These are phyloP conservation scores for Leucopsar rothschildi DNA, from an alignment of 2,113 vertebrate species.

Conservation along the genomic window DNA sequence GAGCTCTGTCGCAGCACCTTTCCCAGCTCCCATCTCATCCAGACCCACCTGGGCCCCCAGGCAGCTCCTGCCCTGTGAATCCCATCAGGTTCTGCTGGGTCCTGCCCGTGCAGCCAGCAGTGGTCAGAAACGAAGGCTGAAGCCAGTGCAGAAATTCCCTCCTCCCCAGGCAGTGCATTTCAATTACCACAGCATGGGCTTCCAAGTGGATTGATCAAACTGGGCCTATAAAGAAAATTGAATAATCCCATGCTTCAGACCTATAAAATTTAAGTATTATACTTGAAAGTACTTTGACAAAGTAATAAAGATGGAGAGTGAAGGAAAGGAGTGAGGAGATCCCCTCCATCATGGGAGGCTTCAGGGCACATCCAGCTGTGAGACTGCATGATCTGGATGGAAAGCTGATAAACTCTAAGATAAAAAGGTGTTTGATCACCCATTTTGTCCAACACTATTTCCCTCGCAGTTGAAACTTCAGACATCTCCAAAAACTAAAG, in stretches of 20 bases:
- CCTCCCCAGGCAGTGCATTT: conserved; percentile 19
- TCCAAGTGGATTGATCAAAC: conserved; percentile 65
- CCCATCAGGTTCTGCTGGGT: not conserved
- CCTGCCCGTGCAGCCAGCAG: not conserved
- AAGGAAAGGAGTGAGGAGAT: not conserved
- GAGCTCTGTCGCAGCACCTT: not conserved
- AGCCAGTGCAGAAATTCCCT: not conserved
- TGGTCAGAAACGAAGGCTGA: not conserved
- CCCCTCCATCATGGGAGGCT: not conserved
- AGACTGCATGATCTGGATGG: not conserved
- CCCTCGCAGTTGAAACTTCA: not conserved
- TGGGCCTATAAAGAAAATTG: conserved; percentile 62
- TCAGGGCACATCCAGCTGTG: not conserved
- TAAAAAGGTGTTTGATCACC: not conserved
- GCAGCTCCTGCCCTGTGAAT: not conserved
- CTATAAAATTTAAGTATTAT: conserved; percentile 59
- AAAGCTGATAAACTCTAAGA: not conserved
- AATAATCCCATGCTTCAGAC: conserved; percentile 60
- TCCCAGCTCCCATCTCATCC: not conserved
- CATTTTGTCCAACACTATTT: not conserved
- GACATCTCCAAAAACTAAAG: not conserved
- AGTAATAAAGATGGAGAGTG: conserved; percentile 47
- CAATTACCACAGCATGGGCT: not conserved
- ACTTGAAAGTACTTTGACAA: conserved; percentile 55
- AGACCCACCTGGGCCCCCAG: not conserved